These are phyloP conservation scores for Zootoca vivipara DNA, from an alignment of 2,113 vertebrate species.

Conservation along the genomic window DNA sequence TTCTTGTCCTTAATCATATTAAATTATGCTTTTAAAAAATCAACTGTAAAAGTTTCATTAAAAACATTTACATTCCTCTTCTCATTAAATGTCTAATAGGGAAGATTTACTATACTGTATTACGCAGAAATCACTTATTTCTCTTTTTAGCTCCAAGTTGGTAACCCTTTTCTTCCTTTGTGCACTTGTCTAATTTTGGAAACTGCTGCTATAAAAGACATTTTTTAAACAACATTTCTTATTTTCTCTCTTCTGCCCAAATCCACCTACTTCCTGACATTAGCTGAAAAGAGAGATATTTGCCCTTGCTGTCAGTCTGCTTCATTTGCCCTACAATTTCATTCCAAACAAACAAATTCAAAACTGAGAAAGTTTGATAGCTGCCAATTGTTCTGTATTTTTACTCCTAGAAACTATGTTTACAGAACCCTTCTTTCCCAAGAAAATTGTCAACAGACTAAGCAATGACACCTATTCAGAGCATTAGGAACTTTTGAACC, in stretches of 20 bases:
- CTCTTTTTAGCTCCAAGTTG: neutral
- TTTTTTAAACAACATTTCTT: neutral
- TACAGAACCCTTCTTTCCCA: neutral
- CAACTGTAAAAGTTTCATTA: slow-evolving; percentile 41
- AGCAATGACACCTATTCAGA: neutral
- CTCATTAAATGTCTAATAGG: slow-evolving; percentile 39
- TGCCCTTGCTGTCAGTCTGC: neutral
- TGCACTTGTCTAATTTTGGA: slow-evolving; percentile 34
- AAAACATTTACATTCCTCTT: slow-evolving; percentile 41
- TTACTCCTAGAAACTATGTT: neutral
- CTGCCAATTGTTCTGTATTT: neutral
- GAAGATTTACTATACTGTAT: neutral
- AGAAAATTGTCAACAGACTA: neutral
- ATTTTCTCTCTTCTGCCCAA: neutral
- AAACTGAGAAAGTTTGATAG: neutral
- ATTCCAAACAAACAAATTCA: slow-evolving; percentile 6
- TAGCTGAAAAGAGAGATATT: neutral
- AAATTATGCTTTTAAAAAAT: slow-evolving; percentile 55
- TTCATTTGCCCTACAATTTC: neutral
- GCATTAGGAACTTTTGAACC: neutral
- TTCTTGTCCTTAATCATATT: slow-evolving; percentile 54
- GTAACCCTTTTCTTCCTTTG: neutral
- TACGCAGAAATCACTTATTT: slow-evolving; percentile 1
- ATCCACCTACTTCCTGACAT: neutral
- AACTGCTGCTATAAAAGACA: neutral